A percentile compares a stretch with the other conserved stretches of the same genome.
Conservation (phyloP, 2,113 vertebrate species). For the Paradoxurus hermaphroditus region DNA sequence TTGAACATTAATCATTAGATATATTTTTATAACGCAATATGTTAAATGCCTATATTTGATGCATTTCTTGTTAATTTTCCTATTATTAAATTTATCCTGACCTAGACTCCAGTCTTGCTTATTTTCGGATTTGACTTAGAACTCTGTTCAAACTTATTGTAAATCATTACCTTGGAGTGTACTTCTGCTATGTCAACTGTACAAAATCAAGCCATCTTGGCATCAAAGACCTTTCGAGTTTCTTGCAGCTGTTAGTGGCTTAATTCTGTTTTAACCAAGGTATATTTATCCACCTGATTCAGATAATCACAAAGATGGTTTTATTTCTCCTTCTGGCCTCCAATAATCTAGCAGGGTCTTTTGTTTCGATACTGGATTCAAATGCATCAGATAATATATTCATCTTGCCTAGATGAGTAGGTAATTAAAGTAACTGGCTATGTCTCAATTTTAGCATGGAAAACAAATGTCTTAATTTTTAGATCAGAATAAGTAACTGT, state of each 20-base stretch:
- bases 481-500: neutral
- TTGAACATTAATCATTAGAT: neutral
- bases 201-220: neutral
- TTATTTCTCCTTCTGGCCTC: neutral
- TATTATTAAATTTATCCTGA: neutral
- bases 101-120: neutral
- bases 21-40: neutral
- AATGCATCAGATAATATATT: constrained; percentile 10
- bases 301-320: neutral
- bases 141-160: neutral
- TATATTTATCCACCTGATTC: neutral
- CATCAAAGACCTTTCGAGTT: neutral
- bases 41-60: neutral
- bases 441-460: neutral
- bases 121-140: constrained; percentile 7
- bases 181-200: neutral
- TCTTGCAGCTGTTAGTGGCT: neutral
- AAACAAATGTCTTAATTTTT: neutral
- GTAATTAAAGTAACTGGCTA: neutral
- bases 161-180: neutral
- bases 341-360: neutral
- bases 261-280: neutral
- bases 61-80: neutral
- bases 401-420: neutral
- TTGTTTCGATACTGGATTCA: neutral